Percentiles rank a stretch among this genome's conserved stretches.
These are phyloP conservation scores for Zapornia atra DNA, from an alignment of 2,113 vertebrate genomes.

Conservation along the genomic window DNA sequence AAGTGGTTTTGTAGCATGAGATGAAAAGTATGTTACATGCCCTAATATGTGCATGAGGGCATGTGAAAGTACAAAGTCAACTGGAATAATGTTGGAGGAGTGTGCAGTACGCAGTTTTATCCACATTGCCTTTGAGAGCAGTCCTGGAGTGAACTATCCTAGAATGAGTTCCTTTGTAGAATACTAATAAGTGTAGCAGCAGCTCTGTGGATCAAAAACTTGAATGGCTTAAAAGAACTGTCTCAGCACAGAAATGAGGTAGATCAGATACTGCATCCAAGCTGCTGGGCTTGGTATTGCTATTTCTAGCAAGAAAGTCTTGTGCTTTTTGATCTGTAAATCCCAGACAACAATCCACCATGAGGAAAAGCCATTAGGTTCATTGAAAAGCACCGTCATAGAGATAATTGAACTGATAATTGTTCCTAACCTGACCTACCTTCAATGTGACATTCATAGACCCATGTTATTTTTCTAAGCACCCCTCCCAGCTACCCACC, in stretches of 20 bases:
- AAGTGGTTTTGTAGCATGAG: not conserved
- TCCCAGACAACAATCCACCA: not conserved
- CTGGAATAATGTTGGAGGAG: not conserved
- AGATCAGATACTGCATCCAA: not conserved
- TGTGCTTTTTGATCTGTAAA: not conserved
- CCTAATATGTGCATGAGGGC: not conserved
- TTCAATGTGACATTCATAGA: not conserved
- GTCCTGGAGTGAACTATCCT: not conserved
- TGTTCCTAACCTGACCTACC: not conserved
- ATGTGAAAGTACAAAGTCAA: not conserved
- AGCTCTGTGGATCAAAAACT: not conserved
- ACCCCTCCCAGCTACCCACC: not conserved
- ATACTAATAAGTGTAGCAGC: not conserved
- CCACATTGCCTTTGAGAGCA: not conserved
- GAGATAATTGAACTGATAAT: not conserved
- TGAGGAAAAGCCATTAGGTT: not conserved
- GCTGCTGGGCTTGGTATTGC: not conserved
- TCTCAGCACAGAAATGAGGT: not conserved
- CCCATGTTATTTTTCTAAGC: accelerated
- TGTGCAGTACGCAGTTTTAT: not conserved
- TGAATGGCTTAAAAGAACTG: not conserved
- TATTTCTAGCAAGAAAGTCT: not conserved
- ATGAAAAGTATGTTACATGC: not conserved
- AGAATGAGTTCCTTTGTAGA: not conserved
- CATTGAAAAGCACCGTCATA: not conserved